These are phyloP conservation scores for Albula goreensis DNA, from an alignment of 2,113 vertebrate species.

Conservation along the genomic window DNA sequence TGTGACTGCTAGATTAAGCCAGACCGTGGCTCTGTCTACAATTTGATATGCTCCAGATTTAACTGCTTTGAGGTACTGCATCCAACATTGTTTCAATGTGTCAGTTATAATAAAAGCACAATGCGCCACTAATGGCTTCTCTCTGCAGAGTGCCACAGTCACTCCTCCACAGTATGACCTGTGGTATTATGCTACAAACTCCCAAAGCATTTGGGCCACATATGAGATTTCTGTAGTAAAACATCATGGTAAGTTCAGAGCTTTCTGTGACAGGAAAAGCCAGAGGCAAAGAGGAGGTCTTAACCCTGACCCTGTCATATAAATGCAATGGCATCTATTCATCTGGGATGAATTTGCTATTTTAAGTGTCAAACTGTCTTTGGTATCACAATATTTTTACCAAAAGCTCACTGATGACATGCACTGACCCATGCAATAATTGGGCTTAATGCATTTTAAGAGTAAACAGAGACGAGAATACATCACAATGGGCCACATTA, in stretches of 20 bases:
- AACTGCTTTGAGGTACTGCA: neutral
- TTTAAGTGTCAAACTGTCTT: neutral
- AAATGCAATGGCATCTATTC: slow-evolving; percentile 1
- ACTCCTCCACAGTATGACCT: neutral
- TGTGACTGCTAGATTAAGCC: neutral
- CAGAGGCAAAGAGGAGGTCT: neutral
- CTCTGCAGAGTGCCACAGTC: neutral
- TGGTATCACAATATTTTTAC: neutral
- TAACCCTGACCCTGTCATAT: neutral
- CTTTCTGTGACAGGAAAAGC: slow-evolving; percentile 3
- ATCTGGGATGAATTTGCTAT: neutral
- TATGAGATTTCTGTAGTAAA: neutral
- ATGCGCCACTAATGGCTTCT: neutral
- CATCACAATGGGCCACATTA: neutral
- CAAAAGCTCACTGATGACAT: neutral
- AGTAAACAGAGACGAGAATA: neutral
- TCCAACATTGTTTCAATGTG: neutral
- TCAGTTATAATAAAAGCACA: neutral
- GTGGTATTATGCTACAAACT: neutral
- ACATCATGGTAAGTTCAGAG: neutral
- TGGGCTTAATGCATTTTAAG: neutral
- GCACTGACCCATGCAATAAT: neutral
- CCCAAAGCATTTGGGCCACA: neutral
- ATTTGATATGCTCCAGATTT: neutral
- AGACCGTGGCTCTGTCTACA: neutral